These are phyloP conservation scores for Amazona vittata DNA, from an alignment of 2,113 vertebrate species.

Conservation along the genomic window DNA sequence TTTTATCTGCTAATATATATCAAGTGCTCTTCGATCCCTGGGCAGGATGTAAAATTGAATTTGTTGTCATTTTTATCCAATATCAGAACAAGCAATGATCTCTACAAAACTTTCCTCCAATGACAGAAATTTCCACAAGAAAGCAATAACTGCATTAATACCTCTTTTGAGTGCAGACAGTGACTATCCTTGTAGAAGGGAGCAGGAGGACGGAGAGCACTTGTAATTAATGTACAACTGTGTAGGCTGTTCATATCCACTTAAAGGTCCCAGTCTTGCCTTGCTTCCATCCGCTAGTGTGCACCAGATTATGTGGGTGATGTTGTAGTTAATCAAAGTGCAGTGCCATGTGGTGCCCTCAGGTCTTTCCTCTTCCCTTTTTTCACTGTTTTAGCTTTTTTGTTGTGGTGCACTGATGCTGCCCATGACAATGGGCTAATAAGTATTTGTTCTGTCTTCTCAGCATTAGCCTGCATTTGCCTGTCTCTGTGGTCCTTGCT, in stretches of 20 bases:
- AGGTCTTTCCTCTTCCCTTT: neutral
- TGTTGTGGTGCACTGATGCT: neutral
- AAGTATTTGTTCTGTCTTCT: neutral
- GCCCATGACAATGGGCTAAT: neutral
- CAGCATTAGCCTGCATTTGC: neutral
- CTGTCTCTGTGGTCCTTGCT: neutral
- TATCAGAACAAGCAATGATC: neutral
- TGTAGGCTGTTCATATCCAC: neutral
- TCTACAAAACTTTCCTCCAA: neutral
- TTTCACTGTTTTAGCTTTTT: neutral
- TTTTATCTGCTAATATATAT: neutral
- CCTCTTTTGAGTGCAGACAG: neutral
- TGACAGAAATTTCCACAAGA: neutral
- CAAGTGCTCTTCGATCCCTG: neutral
- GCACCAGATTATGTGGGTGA: neutral
- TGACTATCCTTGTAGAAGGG: neutral
- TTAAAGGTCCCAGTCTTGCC: neutral
- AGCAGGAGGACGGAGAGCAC: neutral
- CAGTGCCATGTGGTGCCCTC: neutral
- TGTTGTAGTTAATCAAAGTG: neutral
- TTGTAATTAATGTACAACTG: neutral
- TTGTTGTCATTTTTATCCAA: neutral
- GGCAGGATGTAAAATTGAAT: neutral
- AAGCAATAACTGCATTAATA: neutral
- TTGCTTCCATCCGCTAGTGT: neutral